Evolutionary conservation across 2,113 vertebrate genomes (phyloP).

Genomic region (Mionectes macconnelli): DNA sequence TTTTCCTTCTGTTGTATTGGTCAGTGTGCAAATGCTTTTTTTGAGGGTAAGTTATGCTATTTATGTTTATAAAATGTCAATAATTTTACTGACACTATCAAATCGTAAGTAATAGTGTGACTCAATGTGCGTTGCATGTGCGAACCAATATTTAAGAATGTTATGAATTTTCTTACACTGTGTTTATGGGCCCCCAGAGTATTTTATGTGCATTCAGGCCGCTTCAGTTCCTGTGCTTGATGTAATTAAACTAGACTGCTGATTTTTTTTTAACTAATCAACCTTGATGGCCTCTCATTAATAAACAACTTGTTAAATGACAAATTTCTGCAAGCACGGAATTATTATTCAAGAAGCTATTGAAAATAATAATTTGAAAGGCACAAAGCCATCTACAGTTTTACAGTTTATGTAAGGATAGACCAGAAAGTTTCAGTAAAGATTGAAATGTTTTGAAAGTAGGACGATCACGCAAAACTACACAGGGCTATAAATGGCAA

Average conservation of each 20-base stretch:
- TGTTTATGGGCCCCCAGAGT: neutral
- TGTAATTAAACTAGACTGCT: conserved; percentile 7
- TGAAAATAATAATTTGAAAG: neutral
- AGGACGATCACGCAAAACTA: neutral
- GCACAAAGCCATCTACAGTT: neutral
- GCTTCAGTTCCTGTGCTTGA: neutral
- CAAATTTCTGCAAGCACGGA: neutral
- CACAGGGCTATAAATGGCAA: neutral
- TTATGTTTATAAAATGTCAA: neutral
- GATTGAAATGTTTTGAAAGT: neutral
- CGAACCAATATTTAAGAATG: neutral
- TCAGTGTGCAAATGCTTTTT: neutral
- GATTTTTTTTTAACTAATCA: neutral
- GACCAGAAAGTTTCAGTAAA: neutral
- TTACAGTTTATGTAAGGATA: neutral
- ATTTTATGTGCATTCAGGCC: neutral
- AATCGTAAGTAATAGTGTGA: neutral
- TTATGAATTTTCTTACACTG: neutral
- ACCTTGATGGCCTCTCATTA: conserved; percentile 17
- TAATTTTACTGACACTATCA: neutral
- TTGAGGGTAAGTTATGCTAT: neutral
- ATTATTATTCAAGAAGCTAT: neutral
- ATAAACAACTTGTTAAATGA: conserved; percentile 5
- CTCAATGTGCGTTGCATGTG: neutral
- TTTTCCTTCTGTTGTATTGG: neutral